Base-by-base conservation (phyloP, 2,888 invertebrate genomes). In the Leptopterna dolabrata region DNA sequence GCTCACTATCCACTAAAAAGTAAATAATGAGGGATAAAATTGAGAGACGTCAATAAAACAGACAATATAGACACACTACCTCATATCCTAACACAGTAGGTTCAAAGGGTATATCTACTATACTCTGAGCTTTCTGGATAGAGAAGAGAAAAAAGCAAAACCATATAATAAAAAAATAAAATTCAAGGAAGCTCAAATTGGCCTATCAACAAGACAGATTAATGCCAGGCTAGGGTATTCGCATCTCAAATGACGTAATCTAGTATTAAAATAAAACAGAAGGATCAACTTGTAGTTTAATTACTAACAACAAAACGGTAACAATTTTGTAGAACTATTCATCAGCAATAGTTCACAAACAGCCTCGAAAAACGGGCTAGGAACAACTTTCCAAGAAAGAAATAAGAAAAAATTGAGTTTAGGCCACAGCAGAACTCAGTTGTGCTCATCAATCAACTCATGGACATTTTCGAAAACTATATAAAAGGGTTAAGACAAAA, bases 271-370 rank as follows among this genome's bases (percentile, higher is more conserved):
- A 43, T 45, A 45, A 78, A 45, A 78, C 78, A 45, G 19, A 45
- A 78, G 41, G 78, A 47, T 78, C 45, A 78, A 78, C 78, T 78
- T 43, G 27, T 45, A 45, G 14, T 30, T 29, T 16, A 80, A 45
- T 81, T n/a, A 55, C 27, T 19, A 80, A 80, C 47, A 80, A 81
- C 29, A 78, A 19, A 45, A 81, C 81, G 81, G 81, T 81, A 81
- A 81, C 81, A 27, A 55, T 55, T 81, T 55, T 19, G 36, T 81
- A 24, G 55, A 81, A 81, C 81, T 81, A 81, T 36, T 63, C 19
- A 19, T 63, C 63, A 27, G 63, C n/a, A 78, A 43, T 24, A 81
- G 81, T 81, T 81, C 81, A 55, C 43, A 4, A 30, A 55, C 30
- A 55, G 81, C 55, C 81, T 16, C 51, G 30, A 36, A 14, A 14